Base-by-base conservation (phyloP, 2,797 vertebrate genomes). In the Cynopterus sphinx region DNA sequence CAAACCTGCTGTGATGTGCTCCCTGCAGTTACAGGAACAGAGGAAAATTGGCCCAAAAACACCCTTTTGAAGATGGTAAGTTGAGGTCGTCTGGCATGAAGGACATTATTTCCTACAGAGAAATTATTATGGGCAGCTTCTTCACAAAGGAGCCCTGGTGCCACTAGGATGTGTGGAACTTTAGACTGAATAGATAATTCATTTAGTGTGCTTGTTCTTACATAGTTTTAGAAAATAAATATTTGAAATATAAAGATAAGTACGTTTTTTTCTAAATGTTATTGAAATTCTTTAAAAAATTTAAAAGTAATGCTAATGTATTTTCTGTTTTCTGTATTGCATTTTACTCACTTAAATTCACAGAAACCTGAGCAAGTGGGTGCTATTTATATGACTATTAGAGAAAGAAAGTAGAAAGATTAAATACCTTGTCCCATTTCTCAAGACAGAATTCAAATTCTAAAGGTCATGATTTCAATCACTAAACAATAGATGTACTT, bases 1-100 rank as follows among this genome's bases (percentile, higher is more conserved):
- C 36, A 90, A 93, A 43, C 73, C 51, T 89, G 43, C 79, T 89
- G 90, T 93, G 74, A 59, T 79, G 43, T 90, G 43, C 36, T 75
- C 9, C 59, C 36, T 33, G 15, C 17, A 51, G 61, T 68, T 13
- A 33, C 10, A 63, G 31, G 10, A 85, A 93, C 26, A 22, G 15
- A 63, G 13, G 51, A 77, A 93, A 83, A 68, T 68, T 51, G 82
- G 59, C 11, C 28, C 8, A 43, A 81, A 93, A 92, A 61, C 10
- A 55, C 6, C 9, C 22, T 70, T 83, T 73, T 63, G 28, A 87
- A 92, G 55, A 19, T 46, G 31, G n/a, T 31, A 16, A 73, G 75
- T 51, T 53, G 67, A 78, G 12, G 53, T 5, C 19, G 33, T 26
- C 63, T 63, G 12, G 68, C 55, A 74, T 15, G 36, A 90, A 79